Evolutionary conservation across 1,140 invertebrate genomes (phyloP), one percentile per base, ranked within the genome.

Genomic region (Eumaeus atala): DNA sequence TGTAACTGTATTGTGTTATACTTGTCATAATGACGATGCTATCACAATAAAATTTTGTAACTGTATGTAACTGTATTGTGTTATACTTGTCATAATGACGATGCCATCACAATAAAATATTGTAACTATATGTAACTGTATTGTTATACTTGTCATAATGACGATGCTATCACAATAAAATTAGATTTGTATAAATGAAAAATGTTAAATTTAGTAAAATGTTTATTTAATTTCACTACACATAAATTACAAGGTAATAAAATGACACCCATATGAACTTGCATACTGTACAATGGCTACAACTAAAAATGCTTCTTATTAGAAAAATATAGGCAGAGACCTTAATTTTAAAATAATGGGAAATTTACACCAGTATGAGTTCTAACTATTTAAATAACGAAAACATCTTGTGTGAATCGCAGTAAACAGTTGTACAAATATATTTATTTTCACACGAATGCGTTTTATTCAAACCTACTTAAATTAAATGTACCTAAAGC

Each of bases 221-320:
- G 63, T 64, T 71, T 71, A 69, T 64, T 71, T n/a, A n/a, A n/a
- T n/a, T 67, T 64, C 54, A 60, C 66, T 71, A 71, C 67, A 69
- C 59, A 69, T 72, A 64, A 71, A 68, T 71, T 71, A 69, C 66
- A 72, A 61, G 61, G 64, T 66, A 61, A 61, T 58, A 72, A 59
- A 67, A 67, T 65, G 61, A 69, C 65, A 59, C 62, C 56, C 58
- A 42, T 63, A 63, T 66, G 56, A 64, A 63, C 57, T 64, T 59
- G 66, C 59, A 59, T 68, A 64, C 65, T 70, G 67, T 70, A 72
- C 69, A 72, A 54, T 50, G 48, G 52, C 59, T 67, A 72, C 58
- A 71, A 69, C 66, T 72, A 72, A 72, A 72, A 72, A 72, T 72
- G 66, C 69, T 65, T 61, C 56, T 72, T 64, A 68, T 59, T 61